A percentile compares a stretch with the other conserved stretches of the same genome.
These are phyloP conservation scores for Chesias legatella DNA, from an alignment of 2,888 invertebrate genomes.

Conservation along the genomic window DNA sequence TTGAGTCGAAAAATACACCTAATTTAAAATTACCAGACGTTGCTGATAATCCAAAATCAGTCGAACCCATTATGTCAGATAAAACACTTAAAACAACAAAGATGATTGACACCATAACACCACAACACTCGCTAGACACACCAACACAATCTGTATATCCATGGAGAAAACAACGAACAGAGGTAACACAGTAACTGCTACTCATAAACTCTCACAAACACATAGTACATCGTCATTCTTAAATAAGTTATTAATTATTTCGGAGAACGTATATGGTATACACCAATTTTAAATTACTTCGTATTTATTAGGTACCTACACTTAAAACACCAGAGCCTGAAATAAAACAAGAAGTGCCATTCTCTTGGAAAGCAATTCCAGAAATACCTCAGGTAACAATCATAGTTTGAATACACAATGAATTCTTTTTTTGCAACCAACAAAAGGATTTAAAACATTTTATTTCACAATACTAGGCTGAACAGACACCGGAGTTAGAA, in stretches of 20 bases:
- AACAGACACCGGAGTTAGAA: conserved; percentile 70
- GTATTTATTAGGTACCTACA: conserved; percentile 51
- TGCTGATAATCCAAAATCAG: too few species aligned
- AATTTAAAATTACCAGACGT: too few species aligned
- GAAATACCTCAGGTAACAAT: conserved; percentile 71
- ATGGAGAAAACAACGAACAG: conserved; percentile 39
- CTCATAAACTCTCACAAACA: conserved; percentile 16
- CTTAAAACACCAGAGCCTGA: conserved; percentile 51
- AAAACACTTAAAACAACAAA: neutral
- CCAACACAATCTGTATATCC: conserved; percentile 36
- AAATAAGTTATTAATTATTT: neutral
- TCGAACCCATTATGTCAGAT: too few species aligned
- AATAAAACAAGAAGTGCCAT: conserved; percentile 56
- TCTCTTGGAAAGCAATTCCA: conserved; percentile 72
- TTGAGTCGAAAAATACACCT: neutral
- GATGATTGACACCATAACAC: conserved; percentile 1
- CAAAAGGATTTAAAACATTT: conserved; percentile 6
- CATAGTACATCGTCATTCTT: conserved; percentile 12
- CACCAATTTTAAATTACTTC: neutral
- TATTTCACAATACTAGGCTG: conserved; percentile 52
- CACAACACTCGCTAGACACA: conserved; percentile 31
- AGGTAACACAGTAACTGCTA: conserved; percentile 25
- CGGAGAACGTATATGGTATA: too few species aligned
- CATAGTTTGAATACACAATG: conserved; percentile 6
- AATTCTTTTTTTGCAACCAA: neutral